Percentiles rank a stretch among this genome's conserved stretches.
These are phyloP conservation scores for Clepsis dumicolana DNA, from an alignment of 2,888 invertebrate genomes.

Conservation along the genomic window DNA sequence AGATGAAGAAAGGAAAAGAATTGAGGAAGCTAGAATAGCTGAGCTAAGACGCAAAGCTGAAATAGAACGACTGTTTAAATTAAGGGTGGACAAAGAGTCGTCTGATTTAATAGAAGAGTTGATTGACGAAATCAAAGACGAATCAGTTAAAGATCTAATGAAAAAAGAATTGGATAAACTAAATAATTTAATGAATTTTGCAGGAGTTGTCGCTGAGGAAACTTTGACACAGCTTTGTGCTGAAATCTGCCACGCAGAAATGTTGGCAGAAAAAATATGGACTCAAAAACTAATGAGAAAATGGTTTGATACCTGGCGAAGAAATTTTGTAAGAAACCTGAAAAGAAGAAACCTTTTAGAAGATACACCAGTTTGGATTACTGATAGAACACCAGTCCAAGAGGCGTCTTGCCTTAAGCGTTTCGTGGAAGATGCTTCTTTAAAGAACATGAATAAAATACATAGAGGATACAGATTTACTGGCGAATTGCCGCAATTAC, in stretches of 20 bases:
- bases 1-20: conserved; percentile 66
- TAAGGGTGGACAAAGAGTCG: conserved; percentile 73
- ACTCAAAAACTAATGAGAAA: conserved; percentile 70
- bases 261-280: conserved; percentile 71
- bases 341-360: conserved; percentile 72
- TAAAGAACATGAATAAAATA: conserved; percentile 74
- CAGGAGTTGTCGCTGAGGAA: conserved; percentile 63
- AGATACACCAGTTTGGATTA: conserved; percentile 79
- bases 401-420: conserved; percentile 68
- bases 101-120: conserved; percentile 65
- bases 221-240: conserved; percentile 64
- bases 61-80: conserved; percentile 67
- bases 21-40: conserved; percentile 69
- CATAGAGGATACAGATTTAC: conserved; percentile 75
- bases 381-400: conserved; percentile 68
- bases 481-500: conserved; percentile 66
- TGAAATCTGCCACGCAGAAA: conserved; percentile 70
- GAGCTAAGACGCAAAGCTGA: conserved; percentile 68
- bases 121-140: conserved; percentile 62
- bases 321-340: conserved; percentile 65
- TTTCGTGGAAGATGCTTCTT: conserved; percentile 63
- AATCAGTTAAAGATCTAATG: conserved; percentile 60
- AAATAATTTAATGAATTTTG: conserved; percentile 60
- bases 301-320: conserved; percentile 75
- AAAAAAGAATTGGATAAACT: conserved; percentile 68